A percentile compares a stretch with the other conserved stretches of the same genome.
Evolutionary conservation across 1,140 invertebrate species (phyloP).

Genomic region (Drosophila sechellia): DNA sequence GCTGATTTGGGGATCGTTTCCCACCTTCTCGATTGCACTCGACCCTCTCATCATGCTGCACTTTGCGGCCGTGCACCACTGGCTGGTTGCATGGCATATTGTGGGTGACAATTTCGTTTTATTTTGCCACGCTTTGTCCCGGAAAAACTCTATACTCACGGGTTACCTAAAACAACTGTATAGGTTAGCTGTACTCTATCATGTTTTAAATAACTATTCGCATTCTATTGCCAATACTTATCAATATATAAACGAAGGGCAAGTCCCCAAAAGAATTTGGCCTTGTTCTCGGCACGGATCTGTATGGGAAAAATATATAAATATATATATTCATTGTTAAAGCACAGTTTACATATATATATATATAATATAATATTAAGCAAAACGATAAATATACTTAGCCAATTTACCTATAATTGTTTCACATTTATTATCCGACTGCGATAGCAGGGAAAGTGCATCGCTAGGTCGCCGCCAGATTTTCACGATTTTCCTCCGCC

Average conservation of each 20-base stretch:
- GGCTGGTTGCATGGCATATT: slow-evolving; percentile 59
- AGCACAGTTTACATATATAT: too few relatives aligned
- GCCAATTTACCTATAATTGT: too few relatives aligned
- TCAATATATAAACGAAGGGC: too few relatives aligned
- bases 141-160: not conserved
- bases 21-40: not conserved
- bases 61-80: slow-evolving; percentile 72
- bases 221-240: not conserved
- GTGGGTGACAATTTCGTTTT: slow-evolving; percentile 74
- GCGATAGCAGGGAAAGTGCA: not conserved
- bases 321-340: too few relatives aligned
- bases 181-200: not conserved
- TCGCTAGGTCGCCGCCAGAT: not conserved
- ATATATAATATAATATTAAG: too few relatives aligned
- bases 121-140: slow-evolving; percentile 24
- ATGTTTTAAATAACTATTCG: not conserved
- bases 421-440: not conserved
- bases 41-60: slow-evolving; percentile 56
- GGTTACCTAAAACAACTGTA: not conserved
- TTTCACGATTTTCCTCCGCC: slow-evolving; percentile 24
- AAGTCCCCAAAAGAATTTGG: too few relatives aligned
- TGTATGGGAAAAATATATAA: too few relatives aligned
- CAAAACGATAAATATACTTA: too few relatives aligned
- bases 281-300: too few relatives aligned
- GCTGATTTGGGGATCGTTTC: not conserved